A percentile compares a stretch with the other conserved stretches of the same genome.
Conservation (phyloP, 1,140 invertebrate genomes). For the Drosophila dunni region DNA sequence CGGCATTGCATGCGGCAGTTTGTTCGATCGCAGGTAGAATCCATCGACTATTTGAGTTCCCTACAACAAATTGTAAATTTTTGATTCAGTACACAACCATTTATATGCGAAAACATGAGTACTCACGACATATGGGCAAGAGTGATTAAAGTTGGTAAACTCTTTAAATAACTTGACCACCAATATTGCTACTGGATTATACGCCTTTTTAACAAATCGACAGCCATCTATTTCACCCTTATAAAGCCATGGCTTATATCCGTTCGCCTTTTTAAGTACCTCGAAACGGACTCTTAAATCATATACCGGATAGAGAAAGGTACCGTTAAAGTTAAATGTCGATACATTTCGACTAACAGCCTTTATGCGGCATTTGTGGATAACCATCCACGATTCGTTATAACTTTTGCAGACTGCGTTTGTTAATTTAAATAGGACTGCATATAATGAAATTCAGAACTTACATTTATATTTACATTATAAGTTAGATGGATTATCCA, state of each 20-base stretch:
- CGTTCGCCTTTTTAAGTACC: constrained; percentile 13
- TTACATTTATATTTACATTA: no score
- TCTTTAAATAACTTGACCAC: background rate
- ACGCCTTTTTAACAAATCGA: constrained; percentile 3
- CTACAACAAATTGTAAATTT: background rate
- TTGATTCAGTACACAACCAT: background rate
- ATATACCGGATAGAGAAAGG: background rate
- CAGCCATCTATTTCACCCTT: constrained; percentile 3
- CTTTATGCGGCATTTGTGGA: background rate
- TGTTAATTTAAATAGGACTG: constrained; percentile 17
- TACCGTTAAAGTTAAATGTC: background rate
- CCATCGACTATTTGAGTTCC: constrained; percentile 7
- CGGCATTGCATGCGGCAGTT: constrained; percentile 1
- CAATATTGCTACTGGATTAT: background rate
- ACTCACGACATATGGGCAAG: no score
- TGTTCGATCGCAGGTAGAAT: constrained; percentile 12
- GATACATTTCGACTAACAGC: constrained; percentile 15
- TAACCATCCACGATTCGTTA: background rate
- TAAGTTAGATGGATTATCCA: no score
- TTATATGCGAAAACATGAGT: background rate
- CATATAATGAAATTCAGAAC: background rate
- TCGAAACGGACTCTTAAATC: background rate
- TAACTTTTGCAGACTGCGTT: constrained; percentile 25
- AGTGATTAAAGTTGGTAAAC: no score
- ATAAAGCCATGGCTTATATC: constrained; percentile 26